Base-by-base conservation (phyloP, 2,888 invertebrate genomes). In the Metellina segmentata region DNA sequence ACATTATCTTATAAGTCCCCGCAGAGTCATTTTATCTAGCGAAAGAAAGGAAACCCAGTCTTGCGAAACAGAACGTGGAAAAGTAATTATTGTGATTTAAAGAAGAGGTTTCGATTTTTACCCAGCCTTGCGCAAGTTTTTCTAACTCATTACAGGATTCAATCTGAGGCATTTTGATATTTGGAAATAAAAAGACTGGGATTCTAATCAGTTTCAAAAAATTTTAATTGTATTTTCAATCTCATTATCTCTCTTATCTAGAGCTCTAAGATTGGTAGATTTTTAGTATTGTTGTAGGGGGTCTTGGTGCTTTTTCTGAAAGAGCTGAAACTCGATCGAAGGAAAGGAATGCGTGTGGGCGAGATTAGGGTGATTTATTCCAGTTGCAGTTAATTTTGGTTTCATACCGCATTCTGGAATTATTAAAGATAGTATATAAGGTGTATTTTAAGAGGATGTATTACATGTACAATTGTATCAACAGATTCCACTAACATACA, bases 1-100 rank as follows among this genome's bases (percentile, higher is more conserved):
- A 61, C 61, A 61, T 16, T 16, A 61, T 77, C n/a, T 77, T 74
- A 7, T n/a, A 49, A 77, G 8, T 77, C 51, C 51, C 51, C 0
- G 1, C 16, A 0, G 51, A 77, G n/a, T 51, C 48, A 77, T 77
- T 77, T 49, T 49, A 49, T 49, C 49, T 7, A 77, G 11, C 0
- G 4, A 16, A 6, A 52, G 19, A n/a, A 48, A 0, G 49, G 16
- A 77, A 49, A 77, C 5, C 11, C 9, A 61, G 9, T 61, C 61
- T 61, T 8, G 13, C 5, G 61, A 8, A 61, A 61, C 61, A 61
- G 61, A 61, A 16, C 9, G 61, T 61, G 13, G 51, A 77, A 77
- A 77, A 16, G 77, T 9, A 77, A 77, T 51, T 77, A 77, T 51
- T 77, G 13, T 48, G 52, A 77, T 77, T 61, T 77, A 77, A 51